phyloP scores from a whole-genome alignment of 2,797 vertebrate genomes.

The Falco concolor region DNA sequence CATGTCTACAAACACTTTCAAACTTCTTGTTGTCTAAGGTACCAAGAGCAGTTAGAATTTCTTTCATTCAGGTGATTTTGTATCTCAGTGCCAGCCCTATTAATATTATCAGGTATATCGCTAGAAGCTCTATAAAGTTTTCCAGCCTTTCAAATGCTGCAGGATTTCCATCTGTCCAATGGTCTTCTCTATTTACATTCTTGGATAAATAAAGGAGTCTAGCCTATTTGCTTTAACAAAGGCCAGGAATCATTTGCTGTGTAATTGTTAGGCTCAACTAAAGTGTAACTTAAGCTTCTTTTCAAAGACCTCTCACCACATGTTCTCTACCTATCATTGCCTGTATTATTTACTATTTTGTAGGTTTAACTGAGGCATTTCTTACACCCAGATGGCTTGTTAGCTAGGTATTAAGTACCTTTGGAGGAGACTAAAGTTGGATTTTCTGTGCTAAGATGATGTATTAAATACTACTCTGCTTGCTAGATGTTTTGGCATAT shows the following conservation, averaged over 20 bases:
- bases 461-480: neutral
- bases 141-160: slow-evolving; percentile 50
- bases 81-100: slow-evolving; percentile 26
- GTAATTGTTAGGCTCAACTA: slow-evolving; percentile 61
- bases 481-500: neutral
- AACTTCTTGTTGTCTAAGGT: slow-evolving; percentile 4
- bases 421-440: neutral
- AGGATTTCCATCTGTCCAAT: slow-evolving; percentile 75
- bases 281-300: slow-evolving; percentile 65
- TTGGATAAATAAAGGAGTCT: slow-evolving; percentile 55
- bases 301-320: slow-evolving; percentile 62
- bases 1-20: slow-evolving; percentile 25
- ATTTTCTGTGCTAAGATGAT: neutral
- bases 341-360: slow-evolving; percentile 62
- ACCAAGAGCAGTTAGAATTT: slow-evolving; percentile 59
- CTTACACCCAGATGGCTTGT: slow-evolving; percentile 59
- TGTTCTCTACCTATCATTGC: slow-evolving; percentile 49
- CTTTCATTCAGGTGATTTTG: slow-evolving; percentile 31
- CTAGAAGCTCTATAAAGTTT: slow-evolving; percentile 59
- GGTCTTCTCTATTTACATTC: slow-evolving; percentile 72
- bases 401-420: slow-evolving; percentile 30
- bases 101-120: slow-evolving; percentile 66
- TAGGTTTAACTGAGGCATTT: slow-evolving; percentile 43
- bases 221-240: slow-evolving; percentile 70
- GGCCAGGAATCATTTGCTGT: slow-evolving; percentile 50